Base-by-base conservation (phyloP, 2,113 vertebrate genomes). In the Perccottus glenii region DNA sequence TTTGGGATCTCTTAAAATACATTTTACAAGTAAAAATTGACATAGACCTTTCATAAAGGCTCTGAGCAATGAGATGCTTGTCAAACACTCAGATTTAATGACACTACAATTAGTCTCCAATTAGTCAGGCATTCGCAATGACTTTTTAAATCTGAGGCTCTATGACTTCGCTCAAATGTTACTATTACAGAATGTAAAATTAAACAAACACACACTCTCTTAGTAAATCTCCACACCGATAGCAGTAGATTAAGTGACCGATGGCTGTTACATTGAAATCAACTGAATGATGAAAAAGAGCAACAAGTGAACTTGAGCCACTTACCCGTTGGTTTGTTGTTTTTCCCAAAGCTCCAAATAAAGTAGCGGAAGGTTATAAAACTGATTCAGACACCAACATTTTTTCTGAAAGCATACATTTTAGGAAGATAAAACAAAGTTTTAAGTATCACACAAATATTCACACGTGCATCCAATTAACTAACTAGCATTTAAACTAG, bases 301-400 rank as follows among this genome's bases (percentile, higher is more conserved):
- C 36, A 61, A 70, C 14, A 60, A 43, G 16, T 67, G 67, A 33
- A 27, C 49, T 10, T 10, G 19, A 7, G 56, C 49, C 45, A 61
- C 77, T 73, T 59, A 78, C 60, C 71, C 52, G 2, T 0, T 15
- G 40, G 58, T 70, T 44, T 64, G 53, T 58, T 70, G 15, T 42
- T 56, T 5, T 53, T 45, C 58, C 46, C 6, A 36, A 32, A 16
- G 45, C 44, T 62, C 44, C 50, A 56, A 35, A 63, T 43, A 43
- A 76, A 52, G 38, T n/a, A 19, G 48, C 58, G 42, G 48, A 66
- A 42, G 35, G 55, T 19, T 59, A 38, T 8, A 11, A 67, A 1
- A 64, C 19, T 71, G 58, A 43, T 42, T 45, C n/a, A 12, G 16
- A 19, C n/a, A 11, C n/a, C 60, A 27, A 27, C 19, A 11, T 32